These are phyloP conservation scores for Erinaceus europaeus DNA, from an alignment of 2,113 vertebrate genomes.

Conservation along the genomic window DNA sequence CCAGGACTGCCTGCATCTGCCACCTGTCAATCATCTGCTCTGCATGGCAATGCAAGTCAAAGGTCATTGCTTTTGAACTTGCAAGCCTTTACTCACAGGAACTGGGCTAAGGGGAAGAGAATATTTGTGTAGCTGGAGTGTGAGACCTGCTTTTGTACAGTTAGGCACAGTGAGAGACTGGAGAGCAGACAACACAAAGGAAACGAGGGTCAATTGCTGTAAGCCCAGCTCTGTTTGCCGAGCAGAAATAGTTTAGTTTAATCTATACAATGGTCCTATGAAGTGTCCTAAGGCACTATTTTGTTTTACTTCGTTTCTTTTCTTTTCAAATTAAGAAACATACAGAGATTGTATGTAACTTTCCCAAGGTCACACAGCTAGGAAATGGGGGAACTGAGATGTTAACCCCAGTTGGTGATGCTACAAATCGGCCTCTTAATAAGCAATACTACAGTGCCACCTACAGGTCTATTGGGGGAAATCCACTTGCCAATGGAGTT, in stretches of 20 bases:
- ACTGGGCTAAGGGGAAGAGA: background rate
- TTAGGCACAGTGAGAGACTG: too few relatives aligned
- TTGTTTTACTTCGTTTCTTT: background rate
- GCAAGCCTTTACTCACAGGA: background rate
- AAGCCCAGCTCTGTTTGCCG: background rate
- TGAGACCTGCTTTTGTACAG: background rate
- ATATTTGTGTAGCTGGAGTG: background rate
- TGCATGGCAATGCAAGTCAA: background rate
- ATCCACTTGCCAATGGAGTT: background rate
- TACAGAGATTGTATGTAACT: constrained; percentile 27
- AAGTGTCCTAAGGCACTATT: background rate
- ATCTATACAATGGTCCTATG: background rate
- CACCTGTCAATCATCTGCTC: background rate
- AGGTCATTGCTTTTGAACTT: background rate
- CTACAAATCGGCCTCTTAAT: background rate
- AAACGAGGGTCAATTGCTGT: too few relatives aligned
- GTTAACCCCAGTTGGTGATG: background rate
- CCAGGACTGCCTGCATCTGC: background rate
- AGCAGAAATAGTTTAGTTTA: background rate
- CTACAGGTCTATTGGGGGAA: constrained; percentile 20
- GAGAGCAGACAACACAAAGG: too few relatives aligned
- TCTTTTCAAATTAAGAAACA: constrained; percentile 35
- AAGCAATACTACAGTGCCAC: constrained; percentile 53
- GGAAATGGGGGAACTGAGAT: background rate
- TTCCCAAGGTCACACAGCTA: constrained; percentile 46